Conservation (phyloP, 2,888 invertebrate genomes). For the Chloromyia formosa region DNA sequence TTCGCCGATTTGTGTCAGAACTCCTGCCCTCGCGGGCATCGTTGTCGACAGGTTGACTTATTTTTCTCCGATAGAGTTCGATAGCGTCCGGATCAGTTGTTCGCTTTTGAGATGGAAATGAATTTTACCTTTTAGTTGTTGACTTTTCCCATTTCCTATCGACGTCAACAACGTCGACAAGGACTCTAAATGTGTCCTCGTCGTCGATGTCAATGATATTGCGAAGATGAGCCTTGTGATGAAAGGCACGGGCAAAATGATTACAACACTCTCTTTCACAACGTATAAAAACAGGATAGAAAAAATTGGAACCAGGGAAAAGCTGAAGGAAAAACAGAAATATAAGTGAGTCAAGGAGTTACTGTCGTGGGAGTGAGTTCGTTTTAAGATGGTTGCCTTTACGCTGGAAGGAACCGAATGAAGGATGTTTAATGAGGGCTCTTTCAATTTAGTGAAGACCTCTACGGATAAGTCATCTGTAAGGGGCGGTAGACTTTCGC, state of each 20-base stretch:
- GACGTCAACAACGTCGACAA: conserved; percentile 11
- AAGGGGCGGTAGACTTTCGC: no score
- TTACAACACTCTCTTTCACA: conserved; percentile 34
- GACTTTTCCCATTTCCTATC: conserved; percentile 24
- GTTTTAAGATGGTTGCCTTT: neutral
- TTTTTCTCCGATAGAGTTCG: conserved; percentile 70
- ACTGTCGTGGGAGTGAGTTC: neutral
- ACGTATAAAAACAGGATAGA: neutral
- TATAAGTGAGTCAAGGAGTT: conserved; percentile 6
- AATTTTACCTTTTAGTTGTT: conserved; percentile 35
- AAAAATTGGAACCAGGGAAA: conserved; percentile 9
- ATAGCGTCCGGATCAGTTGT: conserved; percentile 71
- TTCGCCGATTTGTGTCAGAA: conserved; percentile 1
- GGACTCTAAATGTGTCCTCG: conserved; percentile 5
- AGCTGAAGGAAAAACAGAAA: conserved; percentile 10
- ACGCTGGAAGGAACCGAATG: neutral
- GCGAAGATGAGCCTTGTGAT: conserved; percentile 21
- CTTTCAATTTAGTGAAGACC: conserved; percentile 3
- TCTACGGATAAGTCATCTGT: no score
- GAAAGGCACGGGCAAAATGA: conserved; percentile 45
- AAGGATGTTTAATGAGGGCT: conserved; percentile 1
- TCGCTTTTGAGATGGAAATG: conserved; percentile 63
- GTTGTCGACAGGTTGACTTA: conserved; percentile 55
- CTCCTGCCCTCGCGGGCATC: neutral
- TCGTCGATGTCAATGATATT: conserved; percentile 23